Conservation (phyloP, 2,797 vertebrate species). For the Eleutherodactylus coqui region DNA sequence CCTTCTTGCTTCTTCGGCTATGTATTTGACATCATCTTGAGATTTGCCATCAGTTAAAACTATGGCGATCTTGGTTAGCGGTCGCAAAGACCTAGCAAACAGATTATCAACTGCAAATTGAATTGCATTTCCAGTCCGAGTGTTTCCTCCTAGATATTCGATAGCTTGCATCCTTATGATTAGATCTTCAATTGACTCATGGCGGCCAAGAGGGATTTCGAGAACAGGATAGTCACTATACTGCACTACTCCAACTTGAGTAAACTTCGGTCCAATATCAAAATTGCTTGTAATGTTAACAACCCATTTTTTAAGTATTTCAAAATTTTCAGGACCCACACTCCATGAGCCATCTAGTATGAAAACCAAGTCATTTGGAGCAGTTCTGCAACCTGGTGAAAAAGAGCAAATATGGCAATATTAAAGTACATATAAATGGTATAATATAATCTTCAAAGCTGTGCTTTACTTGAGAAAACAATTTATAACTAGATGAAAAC, state of each 20-base stretch:
- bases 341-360: slow-evolving; percentile 97
- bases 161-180: slow-evolving; percentile 87
- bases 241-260: slow-evolving; percentile 95
- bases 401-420: slow-evolving; percentile 26
- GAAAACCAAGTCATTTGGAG: slow-evolving; percentile 93
- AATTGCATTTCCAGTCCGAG: slow-evolving; percentile 91
- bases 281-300: slow-evolving; percentile 95
- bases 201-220: slow-evolving; percentile 90
- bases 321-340: slow-evolving; percentile 95
- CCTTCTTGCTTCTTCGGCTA: slow-evolving; percentile 90
- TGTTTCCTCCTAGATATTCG: slow-evolving; percentile 94
- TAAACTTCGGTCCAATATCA: slow-evolving; percentile 95
- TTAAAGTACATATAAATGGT: too few relatives aligned
- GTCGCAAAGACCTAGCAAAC: slow-evolving; percentile 90
- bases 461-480: too few relatives aligned
- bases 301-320: slow-evolving; percentile 96
- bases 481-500: too few relatives aligned
- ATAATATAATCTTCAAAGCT: too few relatives aligned
- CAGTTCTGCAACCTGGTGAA: slow-evolving; percentile 91
- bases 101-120: slow-evolving; percentile 91
- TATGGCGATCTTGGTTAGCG: slow-evolving; percentile 92
- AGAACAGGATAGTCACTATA: slow-evolving; percentile 93
- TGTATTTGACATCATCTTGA: slow-evolving; percentile 91
- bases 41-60: slow-evolving; percentile 97
- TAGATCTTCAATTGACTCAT: slow-evolving; percentile 81